Conservation (phyloP, 2,113 vertebrate species). For the Muntiacus muntjak region DNA sequence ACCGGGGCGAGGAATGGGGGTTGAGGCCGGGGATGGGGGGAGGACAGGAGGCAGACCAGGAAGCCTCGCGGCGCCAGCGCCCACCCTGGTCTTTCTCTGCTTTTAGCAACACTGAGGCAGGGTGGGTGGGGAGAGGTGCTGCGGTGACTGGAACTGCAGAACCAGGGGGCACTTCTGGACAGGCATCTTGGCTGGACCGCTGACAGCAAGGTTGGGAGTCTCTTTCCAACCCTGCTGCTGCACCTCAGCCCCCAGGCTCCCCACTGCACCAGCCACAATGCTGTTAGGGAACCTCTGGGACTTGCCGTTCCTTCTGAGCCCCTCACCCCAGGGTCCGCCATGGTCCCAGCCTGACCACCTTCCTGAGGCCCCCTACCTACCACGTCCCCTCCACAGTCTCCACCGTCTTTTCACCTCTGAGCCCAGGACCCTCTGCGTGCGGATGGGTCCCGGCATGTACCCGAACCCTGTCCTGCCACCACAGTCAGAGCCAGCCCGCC, state of each 20-base stretch:
- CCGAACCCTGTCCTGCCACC: fast-evolving
- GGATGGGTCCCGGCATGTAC: neutral
- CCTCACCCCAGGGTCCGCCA: neutral
- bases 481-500: neutral
- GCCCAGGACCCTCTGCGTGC: neutral
- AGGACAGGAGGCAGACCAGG: neutral
- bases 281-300: neutral
- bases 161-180: neutral
- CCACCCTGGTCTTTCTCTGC: neutral
- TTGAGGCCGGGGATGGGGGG: neutral
- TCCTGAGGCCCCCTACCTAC: neutral
- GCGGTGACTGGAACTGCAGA: neutral
- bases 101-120: neutral
- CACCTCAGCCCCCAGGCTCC: neutral
- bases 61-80: neutral
- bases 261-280: neutral
- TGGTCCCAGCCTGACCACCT: neutral
- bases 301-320: neutral
- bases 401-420: neutral
- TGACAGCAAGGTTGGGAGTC: neutral
- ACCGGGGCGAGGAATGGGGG: fast-evolving
- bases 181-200: neutral
- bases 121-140: fast-evolving
- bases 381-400: no score
- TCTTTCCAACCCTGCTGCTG: neutral